Base-by-base conservation (phyloP, 1,140 invertebrate species). In the Nilaparvata lugens region DNA sequence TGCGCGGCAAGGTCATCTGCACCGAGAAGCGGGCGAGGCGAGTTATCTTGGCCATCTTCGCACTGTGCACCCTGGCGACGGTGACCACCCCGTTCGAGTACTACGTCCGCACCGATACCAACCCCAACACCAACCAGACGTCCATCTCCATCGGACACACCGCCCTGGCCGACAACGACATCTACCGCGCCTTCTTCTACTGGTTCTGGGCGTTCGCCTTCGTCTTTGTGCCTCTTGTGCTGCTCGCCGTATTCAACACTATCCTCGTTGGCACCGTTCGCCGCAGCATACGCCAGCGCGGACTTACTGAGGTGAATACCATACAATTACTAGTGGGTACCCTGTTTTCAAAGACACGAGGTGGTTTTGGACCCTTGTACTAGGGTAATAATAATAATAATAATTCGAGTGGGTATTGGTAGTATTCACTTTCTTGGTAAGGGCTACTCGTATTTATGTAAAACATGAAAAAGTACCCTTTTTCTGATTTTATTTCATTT, bases 161-260 rank as follows among this genome's bases (percentile, higher is more conserved):
- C n/a, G 14, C 11, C n/a, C 67, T 85, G 52, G 79, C 76, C 14
- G 68, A 72, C 11, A 79, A 83, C 66, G 68, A 75, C 9, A 76
- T 76, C 1, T 88, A 88, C 69, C 72, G 69, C 4, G 75, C 75
- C 16, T 74, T 85, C 18, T 88, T 86, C 71, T 84, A 82, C 63
- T 82, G 84, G 79, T 82, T 83, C 66, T 81, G 79, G n/a, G 76
- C 82, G 3, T 69, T 85, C 2, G 71, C 81, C 1, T 88, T 88
- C 69, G 81, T 83, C 2, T 72, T 88, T 18, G 63, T 88, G 14
- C 88, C 88, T 0, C 72, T 89, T 1, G 63, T 81, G 2, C 70
- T 88, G 1, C 72, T 90, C 58, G 78, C 80, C 9, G 77, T 84
- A n/a, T 88, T 90, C 68, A 90, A 90, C 71, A 80, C 79, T 54